phyloP scores from a whole-genome alignment of 1,140 invertebrate species.

The Drosophila aff. region DNA sequence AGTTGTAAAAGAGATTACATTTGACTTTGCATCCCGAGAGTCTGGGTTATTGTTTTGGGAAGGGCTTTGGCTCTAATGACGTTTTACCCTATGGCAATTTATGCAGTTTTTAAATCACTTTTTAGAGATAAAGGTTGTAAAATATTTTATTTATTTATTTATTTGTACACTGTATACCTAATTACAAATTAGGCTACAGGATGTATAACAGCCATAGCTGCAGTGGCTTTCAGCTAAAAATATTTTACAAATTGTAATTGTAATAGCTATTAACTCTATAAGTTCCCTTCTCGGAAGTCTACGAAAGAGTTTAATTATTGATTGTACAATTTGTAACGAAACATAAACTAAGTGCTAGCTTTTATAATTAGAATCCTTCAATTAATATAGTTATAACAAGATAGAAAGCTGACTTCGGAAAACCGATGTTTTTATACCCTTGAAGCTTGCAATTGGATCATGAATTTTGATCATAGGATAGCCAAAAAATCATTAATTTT shows the following conservation, averaged over 20 bases:
- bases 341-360: too few relatives aligned
- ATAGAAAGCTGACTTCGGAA: too few relatives aligned
- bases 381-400: too few relatives aligned
- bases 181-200: too few relatives aligned
- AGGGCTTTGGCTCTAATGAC: neutral
- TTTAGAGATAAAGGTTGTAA: neutral
- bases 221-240: neutral
- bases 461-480: too few relatives aligned
- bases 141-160: neutral
- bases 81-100: neutral
- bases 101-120: slow-evolving; percentile 6
- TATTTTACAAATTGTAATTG: neutral
- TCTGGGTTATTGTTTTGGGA: slow-evolving; percentile 2
- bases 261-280: neutral
- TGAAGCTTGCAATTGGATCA: too few relatives aligned
- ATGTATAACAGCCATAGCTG: too few relatives aligned
- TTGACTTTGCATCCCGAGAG: slow-evolving; percentile 1
- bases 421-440: too few relatives aligned
- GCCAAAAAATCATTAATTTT: too few relatives aligned
- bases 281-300: neutral
- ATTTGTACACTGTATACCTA: too few relatives aligned
- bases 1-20: slow-evolving; percentile 11
- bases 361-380: too few relatives aligned
- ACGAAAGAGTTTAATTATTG: neutral
- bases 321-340: neutral